Evolutionary conservation across 2,888 invertebrate species (phyloP).

Genomic region (Apoda limacodes): DNA sequence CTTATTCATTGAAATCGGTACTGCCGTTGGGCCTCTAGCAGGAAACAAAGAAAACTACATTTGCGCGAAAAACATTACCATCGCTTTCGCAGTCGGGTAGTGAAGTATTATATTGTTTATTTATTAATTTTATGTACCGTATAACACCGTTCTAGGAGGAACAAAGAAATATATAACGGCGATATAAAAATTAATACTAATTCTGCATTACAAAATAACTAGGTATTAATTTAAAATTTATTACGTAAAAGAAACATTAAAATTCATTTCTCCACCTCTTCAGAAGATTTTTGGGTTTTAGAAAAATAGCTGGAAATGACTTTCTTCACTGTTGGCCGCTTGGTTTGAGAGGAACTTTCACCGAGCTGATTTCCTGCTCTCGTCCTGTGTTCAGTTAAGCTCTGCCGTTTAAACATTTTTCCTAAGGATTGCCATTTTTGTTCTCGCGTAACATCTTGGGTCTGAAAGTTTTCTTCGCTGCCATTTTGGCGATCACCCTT

Average conservation of each 20-base stretch:
- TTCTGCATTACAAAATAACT: slow-evolving; percentile 1
- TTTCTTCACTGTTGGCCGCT: slow-evolving; percentile 49
- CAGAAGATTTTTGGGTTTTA: slow-evolving; percentile 38
- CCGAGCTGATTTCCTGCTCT: slow-evolving; percentile 39
- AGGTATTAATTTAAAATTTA: slow-evolving; percentile 11
- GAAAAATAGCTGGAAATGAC: slow-evolving; percentile 57
- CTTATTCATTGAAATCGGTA: no score
- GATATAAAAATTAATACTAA: not conserved
- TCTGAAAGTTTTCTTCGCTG: slow-evolving; percentile 45
- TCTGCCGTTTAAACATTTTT: slow-evolving; percentile 59
- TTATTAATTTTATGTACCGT: no score
- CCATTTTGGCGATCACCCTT: slow-evolving; percentile 52
- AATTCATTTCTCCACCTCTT: slow-evolving; percentile 33
- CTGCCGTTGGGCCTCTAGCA: no score
- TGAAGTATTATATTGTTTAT: no score
- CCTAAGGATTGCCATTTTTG: slow-evolving; percentile 64
- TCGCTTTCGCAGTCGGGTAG: no score
- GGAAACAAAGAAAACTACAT: no score
- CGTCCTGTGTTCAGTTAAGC: slow-evolving; percentile 46
- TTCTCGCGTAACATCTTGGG: slow-evolving; percentile 46
- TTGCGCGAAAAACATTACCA: no score
- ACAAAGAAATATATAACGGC: not conserved
- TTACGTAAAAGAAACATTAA: slow-evolving; percentile 23
- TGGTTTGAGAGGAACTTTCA: slow-evolving; percentile 43
- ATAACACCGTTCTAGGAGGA: not conserved